Evolutionary conservation across 2,888 invertebrate genomes (phyloP), one percentile per base, ranked within the genome.

Genomic region (Synanthedon tipuliformis): DNA sequence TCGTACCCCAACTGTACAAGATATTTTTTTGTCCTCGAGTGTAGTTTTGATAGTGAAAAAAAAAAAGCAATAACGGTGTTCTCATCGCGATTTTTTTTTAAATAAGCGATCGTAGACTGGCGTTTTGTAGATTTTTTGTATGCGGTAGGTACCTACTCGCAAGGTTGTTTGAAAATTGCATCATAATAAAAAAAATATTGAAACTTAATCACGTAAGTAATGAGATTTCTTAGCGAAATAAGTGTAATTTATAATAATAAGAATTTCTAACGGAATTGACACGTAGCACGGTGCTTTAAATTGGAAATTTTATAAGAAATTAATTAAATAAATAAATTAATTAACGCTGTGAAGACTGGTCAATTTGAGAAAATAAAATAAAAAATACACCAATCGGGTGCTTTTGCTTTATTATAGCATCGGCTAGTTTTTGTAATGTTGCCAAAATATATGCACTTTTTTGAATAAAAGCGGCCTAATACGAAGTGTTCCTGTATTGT

Each of bases 401-500:
- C 16, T 49, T 49, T 16, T 49, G 18, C 16, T 23, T 18, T 8
- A 15, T 2, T 48, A 12, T 49, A 49, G 49, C 18, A 15, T 49
- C 18, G 49, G 49, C 49, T 49, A 49, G 16, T 49, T 18, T 12
- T 16, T 10, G 5, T 49, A 8, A 49, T 15, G 5, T 15, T 12
- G 49, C 18, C 18, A 23, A 16, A 16, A 18, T 49, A 7, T 7
- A 18, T 7, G 49, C 16, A 49, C 13, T 49, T 16, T 16, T 49
- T 8, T 16, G 5, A 3, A 34, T 34, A 34, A 18, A 18, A 34
- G 34, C 15, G 63, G 59, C 63, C 62, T 63, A 62, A 63, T 23
- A 34, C 10, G 1, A 34, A 55, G 54, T 61, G 61, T 57, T 58
- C 59, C 55, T 48, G 41, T 23, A 34, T 34, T 34, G 5, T 34